Evolutionary conservation across 2,888 invertebrate genomes (phyloP), one percentile per base, ranked within the genome.

Genomic region (Cynaeus angustus): DNA sequence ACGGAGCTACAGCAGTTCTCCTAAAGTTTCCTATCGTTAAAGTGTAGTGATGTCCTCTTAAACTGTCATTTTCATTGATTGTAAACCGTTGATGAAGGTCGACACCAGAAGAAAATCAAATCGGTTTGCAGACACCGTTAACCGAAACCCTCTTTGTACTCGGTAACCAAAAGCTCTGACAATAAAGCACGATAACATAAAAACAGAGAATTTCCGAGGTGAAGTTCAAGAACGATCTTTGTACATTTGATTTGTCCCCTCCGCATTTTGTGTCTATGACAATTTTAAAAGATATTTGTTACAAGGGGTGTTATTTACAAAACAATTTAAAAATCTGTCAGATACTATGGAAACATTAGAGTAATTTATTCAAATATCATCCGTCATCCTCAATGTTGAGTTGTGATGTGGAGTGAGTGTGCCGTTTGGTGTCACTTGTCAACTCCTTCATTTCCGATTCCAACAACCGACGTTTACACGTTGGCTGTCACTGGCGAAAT

Each of bases 291-390:
- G 6, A 33, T 33, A 7, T 33, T 41, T 16, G 46, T 13, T 62
- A n/a, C 10, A 8, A n/a, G n/a, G 14, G 37, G 7, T 53, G 14
- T 53, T 53, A 13, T 53, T 53, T 13, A 37, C 28, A 10, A 43
- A 28, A 28, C 13, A 58, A 58, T 46, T 61, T 30, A 12, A 46
- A 28, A 33, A 33, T 61, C 46, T 33, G 61, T 46, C 61, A 48
- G 48, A 46, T 7, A 3, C 9, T 58, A 28, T 45, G 21, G 28
- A 8, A 13, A 43, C 21, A 12, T 10, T 10, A 16, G 14, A 3
- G 65, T 65, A 65, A 65, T 65, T 65, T 65, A 65, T 65, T 65
- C 64, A 64, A 53, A 64, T 50, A 62, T 64, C 64, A 65, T 65
- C 45, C 16, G 64, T 64, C 64, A 28, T 43, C 3, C 28, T 50